Evolutionary conservation across 2,797 vertebrate species (phyloP), one percentile per base, ranked within the genome.

Genomic region (Pangasius mekongensis): DNA sequence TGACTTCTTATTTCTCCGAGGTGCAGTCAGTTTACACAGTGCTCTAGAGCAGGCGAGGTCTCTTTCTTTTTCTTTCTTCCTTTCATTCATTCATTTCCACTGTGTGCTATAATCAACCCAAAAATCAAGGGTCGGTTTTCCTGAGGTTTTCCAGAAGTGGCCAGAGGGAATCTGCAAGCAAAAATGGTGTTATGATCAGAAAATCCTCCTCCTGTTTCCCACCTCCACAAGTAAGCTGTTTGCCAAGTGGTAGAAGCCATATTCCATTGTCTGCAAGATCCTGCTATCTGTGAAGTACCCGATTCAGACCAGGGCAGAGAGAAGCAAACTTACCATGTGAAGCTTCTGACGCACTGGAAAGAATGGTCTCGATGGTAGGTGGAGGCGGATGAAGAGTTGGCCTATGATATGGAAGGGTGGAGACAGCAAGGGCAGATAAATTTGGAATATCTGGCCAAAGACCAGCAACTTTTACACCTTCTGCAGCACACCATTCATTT

Each of bases 1-100:
- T 62, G 90, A 90, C 83, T 87, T 87, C 82, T 86, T 89, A 76
- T 90, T 91, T 90, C 64, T 90, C 87, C 13, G 66, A 91, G 91
- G 89, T 91, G 20, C 30, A 58, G 22, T 81, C 30, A 13, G 52
- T 80, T 56, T 80, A 24, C 54, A 5, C 77, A 33, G 30, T 11
- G n/a, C 77, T 81, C 52, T 1, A 20, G n/a, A 18, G 49, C n/a
- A 47, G 39, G 20, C 22, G 8, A 49, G 49, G 33, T 14, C 33
- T 27, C 22, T 11, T 80, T 16, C 43, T 36, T 54, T 24, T 58
- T 58, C 24, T 58, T n/a, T 36, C 36, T 64, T 10, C 4, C 39
- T 0, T n/a, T 43, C 43, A 43, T 43, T 43, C 43, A n/a, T 5
- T 66, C 16, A 5, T 66, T 83, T 49, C 39, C 39, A 9, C 56